Evolutionary conservation across 53 echinoderm and acorn worm genomes (phyloP).

Genomic region (Paracentrotus lividus): DNA sequence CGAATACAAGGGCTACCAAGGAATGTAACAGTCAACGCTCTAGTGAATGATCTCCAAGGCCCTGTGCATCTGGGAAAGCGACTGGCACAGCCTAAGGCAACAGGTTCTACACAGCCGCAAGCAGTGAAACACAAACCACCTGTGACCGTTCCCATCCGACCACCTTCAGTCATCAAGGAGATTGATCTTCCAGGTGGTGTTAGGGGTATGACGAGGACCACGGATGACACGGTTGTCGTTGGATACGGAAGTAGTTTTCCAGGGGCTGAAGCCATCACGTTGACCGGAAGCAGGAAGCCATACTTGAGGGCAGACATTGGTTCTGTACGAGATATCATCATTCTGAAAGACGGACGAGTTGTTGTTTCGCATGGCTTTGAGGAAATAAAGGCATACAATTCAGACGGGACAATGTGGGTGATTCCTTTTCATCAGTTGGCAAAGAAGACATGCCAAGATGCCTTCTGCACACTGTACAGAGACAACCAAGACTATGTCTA

Average conservation of each 20-base stretch:
- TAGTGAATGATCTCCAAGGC: conserved; percentile 12
- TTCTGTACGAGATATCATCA: conserved; percentile 20
- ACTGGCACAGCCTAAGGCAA: not conserved
- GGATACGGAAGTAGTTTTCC: conserved; percentile 36
- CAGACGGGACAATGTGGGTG: not conserved
- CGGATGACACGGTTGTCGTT: not conserved
- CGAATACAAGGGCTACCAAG: not conserved
- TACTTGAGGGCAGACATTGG: not conserved
- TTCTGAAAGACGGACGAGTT: not conserved
- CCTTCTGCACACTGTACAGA: conserved; percentile 14
- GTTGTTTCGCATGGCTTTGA: conserved; percentile 14
- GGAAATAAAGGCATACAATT: conserved; percentile 4
- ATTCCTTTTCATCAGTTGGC: not conserved
- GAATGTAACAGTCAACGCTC: conserved; percentile 42
- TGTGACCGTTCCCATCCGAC: not conserved
- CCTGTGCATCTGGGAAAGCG: not conserved
- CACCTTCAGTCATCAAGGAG: conserved; percentile 10
- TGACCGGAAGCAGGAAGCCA: not conserved
- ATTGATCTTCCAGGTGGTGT: not conserved
- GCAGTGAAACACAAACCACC: not conserved
- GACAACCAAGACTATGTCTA: conserved; percentile 20
- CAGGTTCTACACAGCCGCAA: not conserved
- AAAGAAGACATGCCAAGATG: not conserved
- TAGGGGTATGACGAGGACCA: not conserved
- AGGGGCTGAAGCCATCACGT: not conserved